Percentiles rank a stretch among this genome's conserved stretches.
Evolutionary conservation across 2,888 invertebrate genomes (phyloP).

Genomic region (Drosophila siamana): DNA sequence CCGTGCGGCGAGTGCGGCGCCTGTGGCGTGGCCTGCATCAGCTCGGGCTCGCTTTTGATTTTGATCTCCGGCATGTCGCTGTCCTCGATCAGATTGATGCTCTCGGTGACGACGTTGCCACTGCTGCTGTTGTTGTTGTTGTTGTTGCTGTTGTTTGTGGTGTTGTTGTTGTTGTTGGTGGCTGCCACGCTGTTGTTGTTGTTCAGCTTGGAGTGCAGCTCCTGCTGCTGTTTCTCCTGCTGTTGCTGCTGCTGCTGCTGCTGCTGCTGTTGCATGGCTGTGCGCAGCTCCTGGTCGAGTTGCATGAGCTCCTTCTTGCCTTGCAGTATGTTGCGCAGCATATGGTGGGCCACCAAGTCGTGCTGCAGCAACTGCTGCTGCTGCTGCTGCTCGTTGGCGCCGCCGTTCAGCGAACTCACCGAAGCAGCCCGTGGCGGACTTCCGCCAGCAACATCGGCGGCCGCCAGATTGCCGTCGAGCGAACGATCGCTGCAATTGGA

Average conservation of each 20-base stretch:
- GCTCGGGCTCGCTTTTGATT: constrained; percentile 85
- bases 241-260: constrained; percentile 84
- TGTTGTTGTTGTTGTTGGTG: constrained; percentile 82
- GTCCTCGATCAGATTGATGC: constrained; percentile 85
- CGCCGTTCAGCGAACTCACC: constrained; percentile 62
- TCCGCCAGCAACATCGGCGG: constrained; percentile 79
- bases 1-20: constrained; percentile 85
- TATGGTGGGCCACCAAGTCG: constrained; percentile 90
- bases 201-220: constrained; percentile 66
- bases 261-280: constrained; percentile 85
- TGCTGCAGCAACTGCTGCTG: constrained; percentile 82
- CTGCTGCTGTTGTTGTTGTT: constrained; percentile 82
- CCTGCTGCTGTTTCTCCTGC: constrained; percentile 81
- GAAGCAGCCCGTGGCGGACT: constrained; percentile 74
- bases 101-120: constrained; percentile 55
- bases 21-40: constrained; percentile 51
- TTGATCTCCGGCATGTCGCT: constrained; percentile 78
- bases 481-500: constrained; percentile 84
- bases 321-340: constrained; percentile 95
- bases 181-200: constrained; percentile 63
- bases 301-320: constrained; percentile 94
- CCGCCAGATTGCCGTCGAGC: constrained; percentile 83
- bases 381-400: constrained; percentile 22
- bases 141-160: constrained; percentile 65
- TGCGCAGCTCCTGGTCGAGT: constrained; percentile 89